Base-by-base conservation (phyloP, 2,113 vertebrate species). In the Hipposideros armiger region DNA sequence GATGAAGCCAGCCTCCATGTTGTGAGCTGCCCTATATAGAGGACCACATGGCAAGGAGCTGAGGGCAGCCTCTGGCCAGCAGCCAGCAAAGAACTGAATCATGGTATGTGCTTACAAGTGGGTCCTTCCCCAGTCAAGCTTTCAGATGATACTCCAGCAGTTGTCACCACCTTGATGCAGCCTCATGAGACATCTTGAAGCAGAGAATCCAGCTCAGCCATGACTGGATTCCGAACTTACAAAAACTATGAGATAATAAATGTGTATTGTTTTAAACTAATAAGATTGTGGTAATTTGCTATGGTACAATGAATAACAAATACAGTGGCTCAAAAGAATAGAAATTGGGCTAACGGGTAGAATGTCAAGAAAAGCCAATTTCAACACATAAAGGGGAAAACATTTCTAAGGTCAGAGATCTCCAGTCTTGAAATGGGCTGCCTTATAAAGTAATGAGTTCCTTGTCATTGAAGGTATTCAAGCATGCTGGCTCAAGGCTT, bases 391-490 rank as follows among this genome's bases (percentile, higher is more conserved):
- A 47, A 72, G 8, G 30, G 52, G 13, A 87, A 73, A 67, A 40
- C 4, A 66, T 73, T n/a, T 85, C 62, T 95, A 90, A 92, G 56
- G 9, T 66, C 42, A 93, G 47, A 87, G 28, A 32, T 90, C 45
- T 74, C 67, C 81, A 81, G 40, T 20, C 28, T 95, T 90, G n/a
- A 95, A 91, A 66, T 88, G 17, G 11, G 8, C 36, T 67, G 7
- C 9, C 58, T 56, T 84, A 16, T 28, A 83, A 77, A 17, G 28
- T 26, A 73, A 24, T 74, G 45, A 66, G n/a, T 42, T 97, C 24
- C 36, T 60, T 77, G 36, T 70, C 54, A 42, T 42, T 78, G n/a
- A 83, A 45, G 3, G 9, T 60, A 70, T 72, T 72, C 28, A 32
- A 42, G 60, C 54, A 15, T 56, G 42, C 26, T 80, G 54, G 62